phyloP scores from a whole-genome alignment of 2,797 vertebrate genomes.

The Sparus aurata region DNA sequence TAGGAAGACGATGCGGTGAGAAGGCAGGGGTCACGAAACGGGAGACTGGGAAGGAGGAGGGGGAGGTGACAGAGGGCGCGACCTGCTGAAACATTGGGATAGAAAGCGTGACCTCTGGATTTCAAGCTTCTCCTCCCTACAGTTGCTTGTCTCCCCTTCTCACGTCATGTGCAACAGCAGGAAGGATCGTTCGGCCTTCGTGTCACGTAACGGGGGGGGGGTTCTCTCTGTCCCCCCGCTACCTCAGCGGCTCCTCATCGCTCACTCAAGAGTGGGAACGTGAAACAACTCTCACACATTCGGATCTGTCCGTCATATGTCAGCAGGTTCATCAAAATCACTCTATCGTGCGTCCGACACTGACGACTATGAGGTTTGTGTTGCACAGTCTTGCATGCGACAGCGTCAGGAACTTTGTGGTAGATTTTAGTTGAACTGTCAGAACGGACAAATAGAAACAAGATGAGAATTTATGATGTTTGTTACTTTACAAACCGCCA shows the following conservation, averaged over 20 bases:
- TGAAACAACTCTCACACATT: conserved; percentile 21
- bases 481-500: conserved; percentile 29
- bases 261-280: conserved; percentile 41
- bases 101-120: conserved; percentile 69
- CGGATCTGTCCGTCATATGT: conserved; percentile 41
- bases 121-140: conserved; percentile 64
- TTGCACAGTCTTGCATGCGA: conserved; percentile 27
- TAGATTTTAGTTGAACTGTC: neutral
- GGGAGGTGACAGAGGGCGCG: conserved; percentile 20
- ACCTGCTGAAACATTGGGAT: conserved; percentile 66
- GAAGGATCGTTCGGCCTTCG: conserved; percentile 56
- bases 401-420: conserved; percentile 12
- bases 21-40: conserved; percentile 44
- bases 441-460: conserved; percentile 33
- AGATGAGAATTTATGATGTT: conserved; percentile 44
- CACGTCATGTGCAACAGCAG: conserved; percentile 73
- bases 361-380: neutral
- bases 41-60: conserved; percentile 12
- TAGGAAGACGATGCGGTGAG: conserved; percentile 29
- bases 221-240: conserved; percentile 34
- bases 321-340: conserved; percentile 28
- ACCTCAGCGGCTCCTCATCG: conserved; percentile 56
- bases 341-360: conserved; percentile 13
- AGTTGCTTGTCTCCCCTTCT: conserved; percentile 74
- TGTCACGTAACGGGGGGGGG: conserved; percentile 47